phyloP scores from a whole-genome alignment of 1,140 invertebrate genomes.

The Andrena cerasifolii region DNA sequence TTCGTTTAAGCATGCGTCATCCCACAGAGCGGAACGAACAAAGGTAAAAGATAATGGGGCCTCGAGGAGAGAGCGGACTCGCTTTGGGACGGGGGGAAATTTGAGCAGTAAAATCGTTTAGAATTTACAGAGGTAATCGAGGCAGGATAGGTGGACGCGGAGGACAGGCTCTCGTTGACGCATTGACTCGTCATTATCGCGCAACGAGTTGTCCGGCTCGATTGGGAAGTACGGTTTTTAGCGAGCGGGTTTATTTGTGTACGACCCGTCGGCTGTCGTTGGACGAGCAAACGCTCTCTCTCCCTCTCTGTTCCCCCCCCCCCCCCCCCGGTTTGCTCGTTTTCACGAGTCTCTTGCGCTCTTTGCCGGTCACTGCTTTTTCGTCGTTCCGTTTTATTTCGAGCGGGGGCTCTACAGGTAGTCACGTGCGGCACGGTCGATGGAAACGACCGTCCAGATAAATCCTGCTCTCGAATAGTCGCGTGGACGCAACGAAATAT shows the following conservation, averaged over 20 bases:
- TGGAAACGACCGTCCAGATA: slow-evolving; percentile 46
- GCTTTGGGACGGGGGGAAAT: slow-evolving; percentile 1
- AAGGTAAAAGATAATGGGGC: not conserved
- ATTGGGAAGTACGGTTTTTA: slow-evolving; percentile 53
- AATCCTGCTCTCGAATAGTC: slow-evolving; percentile 43
- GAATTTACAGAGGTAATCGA: slow-evolving; percentile 74
- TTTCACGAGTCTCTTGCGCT: slow-evolving; percentile 51
- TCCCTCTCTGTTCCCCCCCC: slow-evolving; percentile 14
- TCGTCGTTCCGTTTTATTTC: slow-evolving; percentile 54
- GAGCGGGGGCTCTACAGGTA: slow-evolving; percentile 62
- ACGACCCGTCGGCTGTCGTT: slow-evolving; percentile 47
- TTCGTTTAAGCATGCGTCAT: too few relatives aligned
- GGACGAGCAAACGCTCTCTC: slow-evolving; percentile 60
- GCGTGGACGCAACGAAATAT: slow-evolving; percentile 34
- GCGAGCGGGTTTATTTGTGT: slow-evolving; percentile 57
- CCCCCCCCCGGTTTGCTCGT: slow-evolving; percentile 8
- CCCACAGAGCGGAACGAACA: too few relatives aligned
- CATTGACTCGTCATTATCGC: slow-evolving; percentile 79
- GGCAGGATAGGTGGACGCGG: not conserved
- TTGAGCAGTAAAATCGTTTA: slow-evolving; percentile 67
- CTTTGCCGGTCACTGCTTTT: slow-evolving; percentile 64
- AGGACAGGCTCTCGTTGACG: slow-evolving; percentile 69
- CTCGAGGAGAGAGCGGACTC: not conserved
- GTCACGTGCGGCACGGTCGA: slow-evolving; percentile 48
- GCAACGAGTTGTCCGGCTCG: slow-evolving; percentile 75